Conservation (phyloP, 2,888 invertebrate genomes). For the Amphipoea lucens region DNA sequence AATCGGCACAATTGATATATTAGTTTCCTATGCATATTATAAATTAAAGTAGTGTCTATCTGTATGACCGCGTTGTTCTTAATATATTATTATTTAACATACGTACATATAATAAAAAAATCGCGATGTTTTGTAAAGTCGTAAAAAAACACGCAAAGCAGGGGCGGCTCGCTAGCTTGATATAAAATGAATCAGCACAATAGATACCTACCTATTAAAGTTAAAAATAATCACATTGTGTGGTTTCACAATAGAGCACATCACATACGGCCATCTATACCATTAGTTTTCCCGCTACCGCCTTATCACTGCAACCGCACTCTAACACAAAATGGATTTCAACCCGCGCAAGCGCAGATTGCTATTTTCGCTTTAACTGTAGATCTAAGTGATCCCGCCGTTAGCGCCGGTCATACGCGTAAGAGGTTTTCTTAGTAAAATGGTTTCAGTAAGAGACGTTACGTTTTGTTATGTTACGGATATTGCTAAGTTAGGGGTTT, state of each 20-base stretch:
- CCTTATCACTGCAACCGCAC: conserved; percentile 40
- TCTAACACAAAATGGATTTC: conserved; percentile 74
- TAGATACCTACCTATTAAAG: no score
- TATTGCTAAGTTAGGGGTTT: conserved; percentile 6
- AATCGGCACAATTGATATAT: not conserved
- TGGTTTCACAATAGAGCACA: conserved; percentile 15
- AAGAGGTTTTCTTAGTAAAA: conserved; percentile 59
- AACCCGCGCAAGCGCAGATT: conserved; percentile 66
- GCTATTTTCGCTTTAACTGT: conserved; percentile 76
- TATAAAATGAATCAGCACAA: not conserved
- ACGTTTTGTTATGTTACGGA: conserved; percentile 17
- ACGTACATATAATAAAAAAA: no score
- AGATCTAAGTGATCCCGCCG: conserved; percentile 57
- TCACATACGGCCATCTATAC: not conserved
- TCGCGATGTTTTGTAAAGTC: no score
- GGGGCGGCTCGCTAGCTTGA: not conserved
- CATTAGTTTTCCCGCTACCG: conserved; percentile 30
- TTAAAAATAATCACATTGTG: conserved; percentile 1
- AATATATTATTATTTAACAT: no score
- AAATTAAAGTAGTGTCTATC: no score
- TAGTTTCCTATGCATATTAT: no score
- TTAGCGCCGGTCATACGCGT: conserved; percentile 50
- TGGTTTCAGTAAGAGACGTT: conserved; percentile 36
- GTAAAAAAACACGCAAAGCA: no score
- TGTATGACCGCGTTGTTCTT: no score